These are phyloP conservation scores for Eristalis intricaria DNA, from an alignment of 2,888 invertebrate genomes.

Conservation along the genomic window DNA sequence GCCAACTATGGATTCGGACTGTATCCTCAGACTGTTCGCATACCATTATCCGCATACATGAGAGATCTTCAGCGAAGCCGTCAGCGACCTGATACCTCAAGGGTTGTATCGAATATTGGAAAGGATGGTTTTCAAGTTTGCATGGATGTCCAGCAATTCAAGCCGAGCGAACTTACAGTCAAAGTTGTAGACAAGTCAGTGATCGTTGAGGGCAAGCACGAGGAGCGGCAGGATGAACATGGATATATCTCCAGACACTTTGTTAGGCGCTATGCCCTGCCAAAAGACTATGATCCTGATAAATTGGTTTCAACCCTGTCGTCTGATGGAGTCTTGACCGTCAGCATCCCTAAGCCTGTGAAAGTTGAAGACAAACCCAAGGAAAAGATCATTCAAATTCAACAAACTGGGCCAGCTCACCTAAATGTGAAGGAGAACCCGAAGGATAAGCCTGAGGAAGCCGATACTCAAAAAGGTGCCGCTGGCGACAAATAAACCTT, in stretches of 20 bases:
- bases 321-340: slow-evolving; percentile 87
- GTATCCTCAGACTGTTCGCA: slow-evolving; percentile 9
- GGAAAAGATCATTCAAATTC: slow-evolving; percentile 84
- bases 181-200: slow-evolving; percentile 89
- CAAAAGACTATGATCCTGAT: slow-evolving; percentile 88
- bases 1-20: slow-evolving; percentile 10
- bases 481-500: neutral
- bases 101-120: slow-evolving; percentile 77
- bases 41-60: neutral
- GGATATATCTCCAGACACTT: slow-evolving; percentile 90
- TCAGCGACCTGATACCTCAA: neutral
- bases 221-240: slow-evolving; percentile 87
- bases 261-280: slow-evolving; percentile 87
- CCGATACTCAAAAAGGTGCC: neutral
- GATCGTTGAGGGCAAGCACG: slow-evolving; percentile 89
- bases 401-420: slow-evolving; percentile 84
- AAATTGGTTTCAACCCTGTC: slow-evolving; percentile 88
- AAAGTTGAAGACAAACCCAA: slow-evolving; percentile 77
- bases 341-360: slow-evolving; percentile 84
- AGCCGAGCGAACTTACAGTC: slow-evolving; percentile 89
- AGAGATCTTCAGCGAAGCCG: slow-evolving; percentile 13
- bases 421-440: slow-evolving; percentile 82
- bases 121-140: slow-evolving; percentile 86
- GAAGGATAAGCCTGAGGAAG: neutral
- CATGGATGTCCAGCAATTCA: slow-evolving; percentile 88